Percentiles rank a stretch among this genome's conserved stretches.
Evolutionary conservation across 2,113 vertebrate genomes (phyloP).

Genomic region (Lasiurus borealis): DNA sequence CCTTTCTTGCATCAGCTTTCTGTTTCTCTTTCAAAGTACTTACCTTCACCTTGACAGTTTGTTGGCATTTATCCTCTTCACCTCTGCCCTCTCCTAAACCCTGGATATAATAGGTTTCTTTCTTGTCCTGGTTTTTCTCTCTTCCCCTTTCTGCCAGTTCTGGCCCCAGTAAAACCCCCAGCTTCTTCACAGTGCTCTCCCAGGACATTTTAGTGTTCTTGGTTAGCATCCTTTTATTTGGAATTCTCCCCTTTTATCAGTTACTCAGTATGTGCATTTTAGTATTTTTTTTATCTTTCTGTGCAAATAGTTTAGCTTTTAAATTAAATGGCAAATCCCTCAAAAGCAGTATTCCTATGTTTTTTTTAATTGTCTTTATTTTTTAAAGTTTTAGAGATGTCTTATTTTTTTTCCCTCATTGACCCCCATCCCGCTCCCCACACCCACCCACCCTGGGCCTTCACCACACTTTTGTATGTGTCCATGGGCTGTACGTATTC

Average conservation of each 20-base stretch:
- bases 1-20: not conserved
- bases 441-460: too few species aligned
- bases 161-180: not conserved
- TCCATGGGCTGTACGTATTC: too few species aligned
- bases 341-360: not conserved
- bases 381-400: too few species aligned
- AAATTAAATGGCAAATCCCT: not conserved
- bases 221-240: not conserved
- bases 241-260: not conserved
- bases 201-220: not conserved
- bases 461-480: too few species aligned
- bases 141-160: not conserved
- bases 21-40: not conserved
- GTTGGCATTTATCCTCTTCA: not conserved
- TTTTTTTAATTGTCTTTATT: too few species aligned
- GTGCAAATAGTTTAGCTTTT: conserved; percentile 19
- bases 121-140: not conserved
- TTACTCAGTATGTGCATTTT: not conserved
- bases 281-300: not conserved
- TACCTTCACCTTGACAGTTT: not conserved
- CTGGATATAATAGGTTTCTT: not conserved
- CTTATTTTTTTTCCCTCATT: too few species aligned
- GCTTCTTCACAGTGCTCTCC: not conserved
- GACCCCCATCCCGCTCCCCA: too few species aligned
- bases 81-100: not conserved